A percentile compares a stretch with the other conserved stretches of the same genome.
These are phyloP conservation scores for Odontamblyopus rebecca DNA, from an alignment of 2,797 vertebrate genomes.

Conservation along the genomic window DNA sequence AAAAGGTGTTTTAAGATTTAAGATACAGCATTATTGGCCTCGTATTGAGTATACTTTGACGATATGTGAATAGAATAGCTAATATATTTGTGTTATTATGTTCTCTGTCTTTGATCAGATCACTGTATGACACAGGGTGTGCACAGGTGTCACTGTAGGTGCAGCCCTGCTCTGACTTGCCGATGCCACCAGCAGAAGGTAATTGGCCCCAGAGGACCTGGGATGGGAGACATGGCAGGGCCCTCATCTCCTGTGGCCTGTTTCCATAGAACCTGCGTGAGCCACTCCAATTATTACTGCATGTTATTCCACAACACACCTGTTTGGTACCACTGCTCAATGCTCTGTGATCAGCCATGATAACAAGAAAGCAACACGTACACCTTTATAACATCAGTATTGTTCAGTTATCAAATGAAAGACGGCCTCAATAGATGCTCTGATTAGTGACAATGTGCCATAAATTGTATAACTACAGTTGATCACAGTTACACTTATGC, in stretches of 20 bases:
- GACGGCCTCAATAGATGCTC: neutral
- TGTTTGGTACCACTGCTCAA: slow-evolving; percentile 56
- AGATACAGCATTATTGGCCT: neutral
- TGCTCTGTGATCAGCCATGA: slow-evolving; percentile 33
- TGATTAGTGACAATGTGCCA: neutral
- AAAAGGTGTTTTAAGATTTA: neutral
- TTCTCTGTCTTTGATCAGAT: neutral
- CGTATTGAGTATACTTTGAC: neutral
- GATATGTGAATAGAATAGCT: neutral
- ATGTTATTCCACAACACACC: slow-evolving; percentile 75
- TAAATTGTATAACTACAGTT: neutral
- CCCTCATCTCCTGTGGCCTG: slow-evolving; percentile 73
- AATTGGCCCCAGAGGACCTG: slow-evolving; percentile 79
- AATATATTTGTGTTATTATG: neutral
- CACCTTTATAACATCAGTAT: neutral
- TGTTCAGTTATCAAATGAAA: neutral
- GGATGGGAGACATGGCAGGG: slow-evolving; percentile 50
- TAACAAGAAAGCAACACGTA: neutral
- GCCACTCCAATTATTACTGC: slow-evolving; percentile 76
- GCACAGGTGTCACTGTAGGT: slow-evolving; percentile 45
- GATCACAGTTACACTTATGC: no score
- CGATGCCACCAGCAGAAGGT: slow-evolving; percentile 70
- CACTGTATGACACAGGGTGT: neutral
- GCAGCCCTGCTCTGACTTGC: slow-evolving; percentile 79
- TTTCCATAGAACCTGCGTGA: slow-evolving; percentile 73